Conservation (phyloP, 2,113 vertebrate genomes). For the Climacteris rufus region DNA sequence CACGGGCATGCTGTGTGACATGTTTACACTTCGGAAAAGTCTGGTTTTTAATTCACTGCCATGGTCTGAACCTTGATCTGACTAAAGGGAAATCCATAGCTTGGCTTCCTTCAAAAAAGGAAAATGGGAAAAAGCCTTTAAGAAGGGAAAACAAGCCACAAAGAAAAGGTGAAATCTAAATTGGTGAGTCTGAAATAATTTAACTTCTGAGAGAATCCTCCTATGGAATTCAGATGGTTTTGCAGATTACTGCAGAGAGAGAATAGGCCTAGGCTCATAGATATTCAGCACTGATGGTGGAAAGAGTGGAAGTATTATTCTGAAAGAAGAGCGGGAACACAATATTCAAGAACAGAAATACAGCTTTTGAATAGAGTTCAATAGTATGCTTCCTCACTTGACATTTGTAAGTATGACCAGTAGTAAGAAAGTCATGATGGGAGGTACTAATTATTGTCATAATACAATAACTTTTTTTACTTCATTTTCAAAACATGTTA, state of each 20-base stretch:
- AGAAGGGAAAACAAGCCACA: neutral
- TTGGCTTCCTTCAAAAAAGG: neutral
- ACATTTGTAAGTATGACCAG: neutral
- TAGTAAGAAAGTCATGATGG: neutral
- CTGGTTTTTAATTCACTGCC: neutral
- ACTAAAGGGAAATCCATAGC: neutral
- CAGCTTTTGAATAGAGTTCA: neutral
- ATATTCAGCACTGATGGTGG: neutral
- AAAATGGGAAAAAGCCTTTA: neutral
- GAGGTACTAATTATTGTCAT: neutral
- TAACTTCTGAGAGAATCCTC: neutral
- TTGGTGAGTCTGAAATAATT: neutral
- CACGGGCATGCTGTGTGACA: neutral
- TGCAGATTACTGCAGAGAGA: neutral
- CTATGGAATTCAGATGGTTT: neutral
- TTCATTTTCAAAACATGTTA: neutral
- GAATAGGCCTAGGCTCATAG: neutral
- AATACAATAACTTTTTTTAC: neutral
- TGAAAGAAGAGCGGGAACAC: neutral
- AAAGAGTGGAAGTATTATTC: neutral
- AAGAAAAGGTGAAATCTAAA: neutral
- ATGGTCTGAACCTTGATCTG: neutral
- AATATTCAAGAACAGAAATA: neutral
- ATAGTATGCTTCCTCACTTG: neutral
- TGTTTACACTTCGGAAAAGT: neutral